Percentiles rank a stretch among this genome's conserved stretches.
phyloP scores from a whole-genome alignment of 92 coral and sea anemone genomes.

The Paramuricea clavata region DNA sequence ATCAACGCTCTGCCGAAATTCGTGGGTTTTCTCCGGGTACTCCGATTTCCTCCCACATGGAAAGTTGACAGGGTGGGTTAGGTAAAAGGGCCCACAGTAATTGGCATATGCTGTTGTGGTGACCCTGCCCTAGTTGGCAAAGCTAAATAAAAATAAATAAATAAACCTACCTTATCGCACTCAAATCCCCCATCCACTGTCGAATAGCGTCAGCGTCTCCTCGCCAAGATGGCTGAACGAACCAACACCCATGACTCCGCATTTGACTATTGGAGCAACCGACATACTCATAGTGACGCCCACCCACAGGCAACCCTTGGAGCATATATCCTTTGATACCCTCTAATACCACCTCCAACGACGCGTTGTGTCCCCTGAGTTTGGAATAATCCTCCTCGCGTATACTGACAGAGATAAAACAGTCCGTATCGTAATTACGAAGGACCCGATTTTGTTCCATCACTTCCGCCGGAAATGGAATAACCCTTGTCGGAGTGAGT shows the following conservation, averaged over 20 bases:
- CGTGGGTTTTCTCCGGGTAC: no score
- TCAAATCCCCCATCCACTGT: slow-evolving; percentile 97
- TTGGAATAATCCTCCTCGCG: slow-evolving; percentile 96
- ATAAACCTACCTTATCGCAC: slow-evolving; percentile 75
- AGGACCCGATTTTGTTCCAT: slow-evolving; percentile 97
- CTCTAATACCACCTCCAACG: slow-evolving; percentile 65
- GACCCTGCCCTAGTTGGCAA: no score
- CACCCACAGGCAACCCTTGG: slow-evolving; percentile 75
- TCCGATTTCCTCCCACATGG: no score
- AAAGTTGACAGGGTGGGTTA: no score
- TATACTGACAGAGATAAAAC: slow-evolving; percentile 82
- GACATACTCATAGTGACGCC: slow-evolving; percentile 72
- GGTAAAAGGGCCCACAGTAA: no score
- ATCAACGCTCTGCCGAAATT: no score
- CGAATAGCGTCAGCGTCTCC: slow-evolving; percentile 80
- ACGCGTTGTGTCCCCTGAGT: slow-evolving; percentile 77
- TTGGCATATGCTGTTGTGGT: no score
- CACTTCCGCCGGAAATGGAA: slow-evolving; percentile 85
- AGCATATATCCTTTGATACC: slow-evolving; percentile 71
- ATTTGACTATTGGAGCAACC: slow-evolving; percentile 98
- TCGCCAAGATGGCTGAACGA: slow-evolving; percentile 73
- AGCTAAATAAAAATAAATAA: no score
- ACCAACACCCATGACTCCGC: slow-evolving; percentile 96
- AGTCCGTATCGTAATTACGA: slow-evolving; percentile 75
- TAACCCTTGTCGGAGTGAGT: slow-evolving; percentile 87